Conservation (phyloP, 1,140 invertebrate genomes). For the Conus ventricosus region DNA sequence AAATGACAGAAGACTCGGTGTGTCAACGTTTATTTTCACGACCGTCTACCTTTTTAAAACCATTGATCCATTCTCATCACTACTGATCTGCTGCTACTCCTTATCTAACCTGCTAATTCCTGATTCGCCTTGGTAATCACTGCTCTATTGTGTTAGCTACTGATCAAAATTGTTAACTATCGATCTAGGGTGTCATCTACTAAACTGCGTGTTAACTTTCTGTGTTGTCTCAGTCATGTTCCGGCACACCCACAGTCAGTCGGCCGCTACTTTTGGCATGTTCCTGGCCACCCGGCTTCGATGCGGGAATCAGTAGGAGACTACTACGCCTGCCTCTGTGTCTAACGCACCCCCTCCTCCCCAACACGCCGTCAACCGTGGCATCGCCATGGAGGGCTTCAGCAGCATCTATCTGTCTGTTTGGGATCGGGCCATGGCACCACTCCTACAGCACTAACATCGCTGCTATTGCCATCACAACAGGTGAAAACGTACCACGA, state of each 20-base stretch:
- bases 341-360: conserved; percentile 68
- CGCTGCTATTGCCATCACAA: conserved; percentile 59
- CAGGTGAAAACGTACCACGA: neutral
- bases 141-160: too few relatives aligned
- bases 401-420: conserved; percentile 85
- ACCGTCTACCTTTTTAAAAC: too few relatives aligned
- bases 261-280: conserved; percentile 11
- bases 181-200: neutral
- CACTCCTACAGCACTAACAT: conserved; percentile 82
- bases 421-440: conserved; percentile 88
- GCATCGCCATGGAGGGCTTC: conserved; percentile 88
- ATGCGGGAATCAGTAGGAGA: conserved; percentile 74
- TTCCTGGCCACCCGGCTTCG: conserved; percentile 62
- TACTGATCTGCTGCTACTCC: too few relatives aligned
- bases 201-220: neutral
- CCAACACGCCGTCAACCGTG: conserved; percentile 78
- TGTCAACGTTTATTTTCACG: too few relatives aligned
- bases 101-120: too few relatives aligned
- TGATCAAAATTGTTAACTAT: too few relatives aligned
- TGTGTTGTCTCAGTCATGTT: neutral
- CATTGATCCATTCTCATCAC: too few relatives aligned
- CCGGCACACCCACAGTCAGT: conserved; percentile 3
- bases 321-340: conserved; percentile 70
- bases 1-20: too few relatives aligned
- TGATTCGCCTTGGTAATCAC: too few relatives aligned